These are phyloP conservation scores for Netelia inedita DNA, from an alignment of 2,888 invertebrate genomes.

Conservation along the genomic window DNA sequence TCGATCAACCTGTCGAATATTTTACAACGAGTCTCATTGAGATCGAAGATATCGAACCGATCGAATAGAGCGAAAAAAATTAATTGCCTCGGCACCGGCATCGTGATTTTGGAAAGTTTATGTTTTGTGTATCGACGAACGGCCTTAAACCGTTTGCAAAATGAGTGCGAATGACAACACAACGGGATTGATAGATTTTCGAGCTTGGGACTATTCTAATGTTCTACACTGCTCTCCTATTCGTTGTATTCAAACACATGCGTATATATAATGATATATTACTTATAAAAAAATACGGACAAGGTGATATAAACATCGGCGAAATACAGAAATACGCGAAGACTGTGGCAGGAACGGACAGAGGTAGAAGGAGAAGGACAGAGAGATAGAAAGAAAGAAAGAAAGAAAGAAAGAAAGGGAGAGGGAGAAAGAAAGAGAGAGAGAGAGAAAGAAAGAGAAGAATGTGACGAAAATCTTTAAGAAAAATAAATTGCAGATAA, in stretches of 20 bases:
- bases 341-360: not conserved
- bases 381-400: not conserved
- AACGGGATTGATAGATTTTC: no score
- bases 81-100: not conserved
- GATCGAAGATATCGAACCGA: not conserved
- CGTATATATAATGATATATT: no score
- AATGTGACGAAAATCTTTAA: not conserved
- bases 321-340: not conserved
- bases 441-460: not conserved
- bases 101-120: not conserved
- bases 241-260: no score
- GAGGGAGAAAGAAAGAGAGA: not conserved
- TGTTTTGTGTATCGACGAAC: not conserved
- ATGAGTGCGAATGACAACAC: no score
- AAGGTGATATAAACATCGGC: no score
- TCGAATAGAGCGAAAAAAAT: not conserved
- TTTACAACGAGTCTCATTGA: not conserved
- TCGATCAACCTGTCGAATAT: constrained; percentile 2
- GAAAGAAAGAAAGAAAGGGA: not conserved
- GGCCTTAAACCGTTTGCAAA: not conserved
- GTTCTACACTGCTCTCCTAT: no score
- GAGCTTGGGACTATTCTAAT: no score
- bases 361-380: not conserved
- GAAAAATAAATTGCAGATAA: not conserved
- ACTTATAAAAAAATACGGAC: no score